Evolutionary conservation across 2,888 invertebrate genomes (phyloP).

Genomic region (Acrobasis consociella): DNA sequence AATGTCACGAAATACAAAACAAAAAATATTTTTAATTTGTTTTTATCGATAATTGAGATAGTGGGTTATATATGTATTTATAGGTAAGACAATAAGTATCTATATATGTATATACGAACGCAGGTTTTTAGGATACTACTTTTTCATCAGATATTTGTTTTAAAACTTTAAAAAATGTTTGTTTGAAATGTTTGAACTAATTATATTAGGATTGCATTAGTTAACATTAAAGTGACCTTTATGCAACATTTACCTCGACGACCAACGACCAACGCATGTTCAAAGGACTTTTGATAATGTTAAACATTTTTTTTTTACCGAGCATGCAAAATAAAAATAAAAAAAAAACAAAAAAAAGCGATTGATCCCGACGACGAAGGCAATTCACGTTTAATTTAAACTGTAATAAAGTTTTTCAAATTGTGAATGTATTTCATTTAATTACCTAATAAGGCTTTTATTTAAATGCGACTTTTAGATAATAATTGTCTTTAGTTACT

Average conservation of each 20-base stretch:
- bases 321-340: conserved; percentile 46
- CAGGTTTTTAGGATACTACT: too few relatives aligned
- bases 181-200: background rate
- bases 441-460: conserved; percentile 7
- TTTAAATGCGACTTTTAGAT: background rate
- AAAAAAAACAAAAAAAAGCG: conserved; percentile 53
- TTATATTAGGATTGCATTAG: background rate
- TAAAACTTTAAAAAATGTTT: too few relatives aligned
- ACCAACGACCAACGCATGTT: conserved; percentile 36
- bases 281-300: conserved; percentile 43
- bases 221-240: background rate
- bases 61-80: too few relatives aligned
- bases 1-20: too few relatives aligned
- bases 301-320: conserved; percentile 51
- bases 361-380: conserved; percentile 65
- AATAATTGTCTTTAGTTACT: background rate
- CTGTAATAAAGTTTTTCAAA: conserved; percentile 30
- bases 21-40: too few relatives aligned
- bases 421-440: conserved; percentile 31
- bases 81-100: too few relatives aligned
- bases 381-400: conserved; percentile 34
- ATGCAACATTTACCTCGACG: too few relatives aligned
- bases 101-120: too few relatives aligned
- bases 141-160: too few relatives aligned
- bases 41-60: too few relatives aligned